Evolutionary conservation across 1,140 invertebrate genomes (phyloP), one percentile per base, ranked within the genome.

Genomic region (Bactericera cockerelli): DNA sequence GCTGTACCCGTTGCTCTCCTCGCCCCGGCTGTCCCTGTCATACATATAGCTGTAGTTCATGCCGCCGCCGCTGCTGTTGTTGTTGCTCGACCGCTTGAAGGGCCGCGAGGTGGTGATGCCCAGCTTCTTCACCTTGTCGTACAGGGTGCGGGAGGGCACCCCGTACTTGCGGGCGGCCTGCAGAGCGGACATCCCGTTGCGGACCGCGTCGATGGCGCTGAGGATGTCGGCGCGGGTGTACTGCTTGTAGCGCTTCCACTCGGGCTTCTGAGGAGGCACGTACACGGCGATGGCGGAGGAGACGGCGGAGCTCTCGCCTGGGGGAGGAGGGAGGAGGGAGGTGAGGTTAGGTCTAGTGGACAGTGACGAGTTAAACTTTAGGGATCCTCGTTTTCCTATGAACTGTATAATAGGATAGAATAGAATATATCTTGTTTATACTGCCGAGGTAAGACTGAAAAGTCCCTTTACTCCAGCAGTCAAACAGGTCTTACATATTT

Each of bases 201-300:
- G 76, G 0, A 93, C 89, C 11, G 87, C 88, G 58, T 86, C 83
- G 56, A 93, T 92, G 6, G 89, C 89, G 1, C 81, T 80, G 75
- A 83, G 80, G 58, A 93, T 89, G 68, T 93, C 87, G 21, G 83
- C 81, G 26, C 85, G 77, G 1, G 87, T 89, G 67, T 93, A 93
- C 70, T 92, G 89, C 68, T 93, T 93, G 71, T 93, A 93, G 26
- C 89, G 78, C 70, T 93, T 93, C 88, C 88, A 92, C 71, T 93
- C 89, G 0, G 87, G 87, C 69, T 88, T 90, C 67, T 88, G 85
- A 14, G 75, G 75, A 26, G 81, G 82, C 4, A 84, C 80, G 66
- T 84, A 86, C 1, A 79, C 80, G 1, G 80, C 81, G 57, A 86
- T 77, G n/a, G 77, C 67, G n/a, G 66, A 67, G 13, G 67, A 67